Percentiles rank a stretch among this genome's conserved stretches.
phyloP scores from a whole-genome alignment of 1,140 invertebrate species.

The Aleiodes sp. region DNA sequence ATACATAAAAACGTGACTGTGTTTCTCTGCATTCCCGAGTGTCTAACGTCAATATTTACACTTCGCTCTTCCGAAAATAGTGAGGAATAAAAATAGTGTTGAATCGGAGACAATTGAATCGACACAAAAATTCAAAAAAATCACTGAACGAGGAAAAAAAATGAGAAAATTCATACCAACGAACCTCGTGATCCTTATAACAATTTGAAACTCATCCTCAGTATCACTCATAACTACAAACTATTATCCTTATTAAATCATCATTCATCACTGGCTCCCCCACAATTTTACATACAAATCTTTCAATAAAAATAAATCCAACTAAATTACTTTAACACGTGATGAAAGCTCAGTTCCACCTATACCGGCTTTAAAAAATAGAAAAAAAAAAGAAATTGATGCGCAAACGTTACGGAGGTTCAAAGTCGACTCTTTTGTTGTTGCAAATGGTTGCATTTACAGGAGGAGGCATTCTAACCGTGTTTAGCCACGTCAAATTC shows the following conservation, averaged over 20 bases:
- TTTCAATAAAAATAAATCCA: not conserved
- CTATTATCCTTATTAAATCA: constrained; percentile 5
- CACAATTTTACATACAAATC: not conserved
- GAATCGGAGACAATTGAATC: not conserved
- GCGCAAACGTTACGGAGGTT: not conserved
- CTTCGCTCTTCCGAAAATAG: not conserved
- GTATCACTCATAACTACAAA: constrained; percentile 7
- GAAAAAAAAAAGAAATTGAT: not conserved
- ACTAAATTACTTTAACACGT: not conserved
- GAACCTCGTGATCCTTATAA: constrained; percentile 29
- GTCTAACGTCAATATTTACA: constrained; percentile 6
- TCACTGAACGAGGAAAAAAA: not conserved
- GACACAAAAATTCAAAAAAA: too few relatives aligned
- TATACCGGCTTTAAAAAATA: not conserved
- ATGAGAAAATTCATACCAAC: constrained; percentile 9
- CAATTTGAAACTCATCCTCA: constrained; percentile 27
- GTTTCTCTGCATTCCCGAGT: constrained; percentile 2
- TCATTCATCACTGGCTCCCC: not conserved
- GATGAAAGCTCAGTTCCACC: not conserved
- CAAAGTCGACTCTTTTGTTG: constrained; percentile 27
- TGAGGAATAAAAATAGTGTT: not conserved
- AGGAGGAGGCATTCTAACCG: not conserved
- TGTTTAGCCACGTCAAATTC: constrained; percentile 24
- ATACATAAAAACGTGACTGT: not conserved
- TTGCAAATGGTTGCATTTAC: not conserved